These are phyloP conservation scores for Solenopsis fugax DNA, from an alignment of 1,140 invertebrate species.

Conservation along the genomic window DNA sequence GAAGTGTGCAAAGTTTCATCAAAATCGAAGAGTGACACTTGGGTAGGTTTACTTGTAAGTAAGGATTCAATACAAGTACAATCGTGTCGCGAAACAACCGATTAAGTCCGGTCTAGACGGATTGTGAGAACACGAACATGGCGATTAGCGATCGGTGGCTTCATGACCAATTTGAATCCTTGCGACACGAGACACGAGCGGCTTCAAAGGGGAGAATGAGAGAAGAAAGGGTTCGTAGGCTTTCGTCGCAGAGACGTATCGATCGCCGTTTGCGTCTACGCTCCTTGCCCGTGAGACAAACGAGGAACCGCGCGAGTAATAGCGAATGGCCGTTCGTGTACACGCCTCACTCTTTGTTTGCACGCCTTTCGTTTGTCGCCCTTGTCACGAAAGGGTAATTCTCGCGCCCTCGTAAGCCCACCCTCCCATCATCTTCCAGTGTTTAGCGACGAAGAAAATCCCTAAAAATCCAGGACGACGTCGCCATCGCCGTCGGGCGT, in stretches of 20 bases:
- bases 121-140: not conserved
- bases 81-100: not conserved
- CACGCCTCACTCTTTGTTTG: slow-evolving; percentile 68
- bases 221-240: slow-evolving; percentile 76
- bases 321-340: slow-evolving; percentile 74
- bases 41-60: no score
- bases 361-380: slow-evolving; percentile 74
- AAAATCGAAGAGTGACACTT: no score
- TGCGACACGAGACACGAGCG: not conserved
- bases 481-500: not conserved
- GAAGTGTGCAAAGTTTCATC: no score
- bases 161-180: slow-evolving; percentile 28
- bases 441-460: slow-evolving; percentile 62
- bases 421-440: slow-evolving; percentile 31
- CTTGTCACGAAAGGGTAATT: slow-evolving; percentile 80
- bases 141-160: slow-evolving; percentile 15
- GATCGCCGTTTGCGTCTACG: slow-evolving; percentile 70
- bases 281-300: slow-evolving; percentile 79
- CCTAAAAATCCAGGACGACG: slow-evolving; percentile 39
- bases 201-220: not conserved
- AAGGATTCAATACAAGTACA: no score
- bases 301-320: slow-evolving; percentile 84
- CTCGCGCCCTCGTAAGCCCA: slow-evolving; percentile 68
- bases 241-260: slow-evolving; percentile 80
- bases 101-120: not conserved